Evolutionary conservation across 2,113 vertebrate genomes (phyloP).

Genomic region (Lasiurus cinereus): DNA sequence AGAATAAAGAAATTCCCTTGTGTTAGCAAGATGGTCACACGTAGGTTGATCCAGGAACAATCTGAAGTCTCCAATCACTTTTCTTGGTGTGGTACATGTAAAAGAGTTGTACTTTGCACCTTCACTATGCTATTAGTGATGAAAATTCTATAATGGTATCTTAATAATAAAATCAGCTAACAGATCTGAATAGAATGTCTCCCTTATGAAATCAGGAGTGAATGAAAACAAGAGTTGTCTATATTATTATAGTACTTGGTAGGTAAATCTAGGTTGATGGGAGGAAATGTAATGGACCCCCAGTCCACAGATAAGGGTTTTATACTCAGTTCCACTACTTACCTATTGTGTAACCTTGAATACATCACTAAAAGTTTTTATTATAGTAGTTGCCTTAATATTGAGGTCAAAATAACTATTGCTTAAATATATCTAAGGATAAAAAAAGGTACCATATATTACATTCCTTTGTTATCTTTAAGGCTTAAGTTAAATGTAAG

Average conservation of each 20-base stretch:
- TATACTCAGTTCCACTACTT: background rate
- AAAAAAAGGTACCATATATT: background rate
- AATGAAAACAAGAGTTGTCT: background rate
- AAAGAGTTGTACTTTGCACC: background rate
- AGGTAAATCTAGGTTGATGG: background rate
- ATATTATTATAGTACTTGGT: background rate
- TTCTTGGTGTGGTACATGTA: background rate
- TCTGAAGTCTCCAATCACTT: background rate
- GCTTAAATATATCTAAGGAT: background rate
- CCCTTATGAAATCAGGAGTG: constrained; percentile 38
- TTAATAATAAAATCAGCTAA: constrained; percentile 6
- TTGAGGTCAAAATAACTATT: background rate
- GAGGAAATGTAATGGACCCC: background rate
- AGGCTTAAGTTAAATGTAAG: constrained; percentile 5
- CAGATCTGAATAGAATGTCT: constrained; percentile 11
- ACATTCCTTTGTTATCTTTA: constrained; percentile 16
- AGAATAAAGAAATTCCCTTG: background rate
- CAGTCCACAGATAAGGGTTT: background rate
- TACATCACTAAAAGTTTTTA: background rate
- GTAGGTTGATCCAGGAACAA: background rate
- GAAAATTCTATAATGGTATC: background rate
- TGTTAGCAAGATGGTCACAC: background rate
- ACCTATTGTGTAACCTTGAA: background rate
- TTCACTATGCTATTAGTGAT: background rate
- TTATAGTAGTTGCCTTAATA: constrained; percentile 2